phyloP scores from a whole-genome alignment of 2,888 invertebrate genomes.

The Polymixis flavicincta region DNA sequence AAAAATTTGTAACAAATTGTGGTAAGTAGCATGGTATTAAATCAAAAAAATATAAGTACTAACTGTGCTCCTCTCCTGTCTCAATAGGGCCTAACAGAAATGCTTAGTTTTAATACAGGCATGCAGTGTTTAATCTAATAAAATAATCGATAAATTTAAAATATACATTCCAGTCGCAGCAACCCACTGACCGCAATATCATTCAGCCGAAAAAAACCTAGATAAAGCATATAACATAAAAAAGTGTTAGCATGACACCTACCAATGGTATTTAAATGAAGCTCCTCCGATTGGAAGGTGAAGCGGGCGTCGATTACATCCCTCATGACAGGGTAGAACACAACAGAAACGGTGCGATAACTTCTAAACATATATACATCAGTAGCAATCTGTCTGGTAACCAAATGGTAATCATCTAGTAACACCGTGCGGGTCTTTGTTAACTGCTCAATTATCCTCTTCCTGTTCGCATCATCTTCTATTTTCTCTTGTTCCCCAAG shows the following conservation, averaged over 20 bases:
- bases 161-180: slow-evolving; percentile 17
- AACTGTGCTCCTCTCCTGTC: neutral
- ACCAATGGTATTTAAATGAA: slow-evolving; percentile 89
- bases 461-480: slow-evolving; percentile 82
- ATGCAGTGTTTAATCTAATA: slow-evolving; percentile 21
- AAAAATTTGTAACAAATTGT: too few relatives aligned
- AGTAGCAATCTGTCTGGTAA: slow-evolving; percentile 85
- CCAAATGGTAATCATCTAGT: slow-evolving; percentile 84
- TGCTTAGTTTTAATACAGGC: slow-evolving; percentile 2
- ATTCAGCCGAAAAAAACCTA: neutral
- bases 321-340: slow-evolving; percentile 84
- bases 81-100: too few relatives aligned
- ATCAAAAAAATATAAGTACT: neutral
- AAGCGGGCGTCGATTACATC: slow-evolving; percentile 86
- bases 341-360: slow-evolving; percentile 87
- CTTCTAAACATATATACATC: slow-evolving; percentile 87
- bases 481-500: slow-evolving; percentile 78
- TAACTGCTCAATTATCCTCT: slow-evolving; percentile 83
- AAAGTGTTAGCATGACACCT: slow-evolving; percentile 70
- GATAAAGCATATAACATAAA: slow-evolving; percentile 23
- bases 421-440: slow-evolving; percentile 83
- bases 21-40: neutral
- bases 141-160: too few relatives aligned
- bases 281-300: slow-evolving; percentile 88
- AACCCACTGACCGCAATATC: too few relatives aligned